These are phyloP conservation scores for Tupaia tana DNA, from an alignment of 2,113 vertebrate species.

Conservation along the genomic window DNA sequence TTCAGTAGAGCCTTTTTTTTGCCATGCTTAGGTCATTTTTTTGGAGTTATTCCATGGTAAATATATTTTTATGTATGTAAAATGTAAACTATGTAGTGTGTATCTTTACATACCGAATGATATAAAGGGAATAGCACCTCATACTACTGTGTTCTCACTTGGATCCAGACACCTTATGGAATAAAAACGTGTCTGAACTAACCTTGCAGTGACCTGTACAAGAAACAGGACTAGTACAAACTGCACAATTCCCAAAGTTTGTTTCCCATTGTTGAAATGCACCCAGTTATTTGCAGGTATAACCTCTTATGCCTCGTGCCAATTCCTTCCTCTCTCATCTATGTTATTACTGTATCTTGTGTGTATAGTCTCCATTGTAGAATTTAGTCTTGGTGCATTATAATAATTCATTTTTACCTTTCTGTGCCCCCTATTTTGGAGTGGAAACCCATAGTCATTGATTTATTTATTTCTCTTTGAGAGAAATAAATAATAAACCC, in stretches of 20 bases:
- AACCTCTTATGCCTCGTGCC: background rate
- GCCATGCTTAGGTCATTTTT: background rate
- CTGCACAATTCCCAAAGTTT: background rate
- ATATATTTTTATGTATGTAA: conserved; percentile 22
- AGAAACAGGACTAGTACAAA: background rate
- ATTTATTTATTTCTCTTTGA: too few relatives aligned
- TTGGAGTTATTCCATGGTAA: conserved; percentile 51
- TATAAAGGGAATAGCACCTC: background rate
- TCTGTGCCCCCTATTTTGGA: background rate
- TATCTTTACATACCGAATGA: background rate
- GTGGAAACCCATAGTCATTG: background rate
- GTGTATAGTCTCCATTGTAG: background rate
- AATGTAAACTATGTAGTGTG: background rate
- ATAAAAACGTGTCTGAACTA: background rate
- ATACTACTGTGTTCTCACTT: background rate
- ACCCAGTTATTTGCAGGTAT: background rate
- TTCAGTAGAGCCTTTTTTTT: background rate
- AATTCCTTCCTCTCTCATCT: background rate
- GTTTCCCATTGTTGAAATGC: conserved; percentile 14
- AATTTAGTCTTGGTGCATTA: background rate
- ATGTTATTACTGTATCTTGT: background rate
- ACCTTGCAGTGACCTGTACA: background rate
- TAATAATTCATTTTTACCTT: background rate
- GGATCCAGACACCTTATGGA: background rate
- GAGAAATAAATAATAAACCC: too few relatives aligned